Evolutionary conservation across 92 coral and sea anemone species (phyloP).

Genomic region (Zoanthus gigantus): DNA sequence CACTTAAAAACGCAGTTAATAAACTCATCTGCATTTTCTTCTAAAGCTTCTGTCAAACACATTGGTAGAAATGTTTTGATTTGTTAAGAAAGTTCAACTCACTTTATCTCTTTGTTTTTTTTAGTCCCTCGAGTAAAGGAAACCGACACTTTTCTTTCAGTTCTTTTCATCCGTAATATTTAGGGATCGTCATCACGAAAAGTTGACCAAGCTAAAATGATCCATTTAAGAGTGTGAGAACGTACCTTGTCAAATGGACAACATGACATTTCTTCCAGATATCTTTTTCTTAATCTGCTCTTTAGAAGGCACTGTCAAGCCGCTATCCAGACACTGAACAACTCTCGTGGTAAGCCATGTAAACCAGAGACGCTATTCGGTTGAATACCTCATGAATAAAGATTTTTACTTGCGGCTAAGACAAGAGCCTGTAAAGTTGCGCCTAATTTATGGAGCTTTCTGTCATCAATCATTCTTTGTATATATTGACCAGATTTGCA

Average conservation of each 20-base stretch:
- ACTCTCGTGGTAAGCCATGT: conserved; percentile 34
- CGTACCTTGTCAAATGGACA: conserved; percentile 22
- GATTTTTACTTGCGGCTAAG: conserved; percentile 25
- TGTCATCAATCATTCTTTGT: conserved; percentile 36
- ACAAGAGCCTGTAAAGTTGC: neutral
- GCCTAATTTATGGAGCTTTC: conserved; percentile 42
- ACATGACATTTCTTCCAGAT: conserved; percentile 18
- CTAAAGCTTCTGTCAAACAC: neutral
- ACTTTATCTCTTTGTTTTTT: neutral
- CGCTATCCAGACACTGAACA: neutral
- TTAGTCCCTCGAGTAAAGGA: conserved; percentile 36
- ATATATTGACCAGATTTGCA: conserved; percentile 14
- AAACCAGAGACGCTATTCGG: neutral
- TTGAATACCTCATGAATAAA: conserved; percentile 34
- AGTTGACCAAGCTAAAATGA: neutral
- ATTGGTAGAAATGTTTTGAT: neutral
- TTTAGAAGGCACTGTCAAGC: conserved; percentile 2
- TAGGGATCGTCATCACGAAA: conserved; percentile 18
- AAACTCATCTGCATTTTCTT: neutral
- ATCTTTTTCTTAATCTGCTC: conserved; percentile 1
- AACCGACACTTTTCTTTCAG: neutral
- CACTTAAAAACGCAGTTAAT: neutral
- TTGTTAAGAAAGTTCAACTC: conserved; percentile 10
- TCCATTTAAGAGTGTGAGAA: neutral
- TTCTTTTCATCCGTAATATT: neutral